Conservation (phyloP, 2,113 vertebrate genomes). For the Podocnemis expansa region DNA sequence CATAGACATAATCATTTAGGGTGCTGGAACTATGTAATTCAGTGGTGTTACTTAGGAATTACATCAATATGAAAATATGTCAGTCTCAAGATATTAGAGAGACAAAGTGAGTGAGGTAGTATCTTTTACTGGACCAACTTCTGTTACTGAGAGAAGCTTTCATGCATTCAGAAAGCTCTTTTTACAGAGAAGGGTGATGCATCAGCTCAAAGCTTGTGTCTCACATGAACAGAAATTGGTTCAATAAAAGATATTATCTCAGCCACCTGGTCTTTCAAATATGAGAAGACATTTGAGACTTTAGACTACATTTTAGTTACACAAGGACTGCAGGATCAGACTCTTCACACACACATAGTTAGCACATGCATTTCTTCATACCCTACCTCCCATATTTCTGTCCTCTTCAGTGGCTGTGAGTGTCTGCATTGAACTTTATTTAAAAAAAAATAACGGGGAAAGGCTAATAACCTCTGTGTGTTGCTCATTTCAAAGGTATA, state of each 20-base stretch:
- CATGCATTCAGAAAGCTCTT: neutral
- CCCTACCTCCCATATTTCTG: neutral
- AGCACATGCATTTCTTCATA: neutral
- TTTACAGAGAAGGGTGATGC: neutral
- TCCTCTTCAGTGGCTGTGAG: neutral
- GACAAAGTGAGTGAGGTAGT: neutral
- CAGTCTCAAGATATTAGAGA: neutral
- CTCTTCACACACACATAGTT: neutral
- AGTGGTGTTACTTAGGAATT: neutral
- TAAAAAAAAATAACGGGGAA: neutral
- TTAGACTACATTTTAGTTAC: neutral
- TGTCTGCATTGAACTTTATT: neutral
- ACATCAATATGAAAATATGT: neutral
- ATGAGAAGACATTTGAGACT: neutral
- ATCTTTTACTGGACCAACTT: neutral
- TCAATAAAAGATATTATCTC: neutral
- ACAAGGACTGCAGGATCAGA: neutral
- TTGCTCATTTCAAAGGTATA: neutral
- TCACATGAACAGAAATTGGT: neutral
- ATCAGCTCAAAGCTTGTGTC: neutral
- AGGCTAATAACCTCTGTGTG: neutral
- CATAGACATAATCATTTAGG: too few species aligned
- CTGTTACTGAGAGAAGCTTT: neutral
- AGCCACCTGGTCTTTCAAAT: neutral
- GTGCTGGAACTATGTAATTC: neutral